A percentile compares a stretch with the other conserved stretches of the same genome.
phyloP scores from a whole-genome alignment of 92 coral and sea anemone genomes.

The Palythoa heliodiscus region DNA sequence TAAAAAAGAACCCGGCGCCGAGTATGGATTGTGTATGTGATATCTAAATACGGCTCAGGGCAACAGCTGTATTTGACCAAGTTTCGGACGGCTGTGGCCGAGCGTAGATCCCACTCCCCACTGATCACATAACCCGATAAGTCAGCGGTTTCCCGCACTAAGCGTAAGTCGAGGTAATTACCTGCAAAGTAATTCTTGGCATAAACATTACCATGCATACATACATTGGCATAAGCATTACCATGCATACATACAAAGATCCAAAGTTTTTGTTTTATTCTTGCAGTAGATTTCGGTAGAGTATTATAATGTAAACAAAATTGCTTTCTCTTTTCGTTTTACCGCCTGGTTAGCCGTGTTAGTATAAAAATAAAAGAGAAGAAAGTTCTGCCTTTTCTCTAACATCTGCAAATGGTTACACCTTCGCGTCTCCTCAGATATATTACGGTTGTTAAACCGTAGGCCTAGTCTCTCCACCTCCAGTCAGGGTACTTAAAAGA shows the following conservation, averaged over 20 bases:
- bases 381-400: too few species aligned
- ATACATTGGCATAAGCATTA: not conserved
- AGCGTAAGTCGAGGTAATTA: constrained; percentile 66
- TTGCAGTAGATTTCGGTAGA: too few species aligned
- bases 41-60: constrained; percentile 82
- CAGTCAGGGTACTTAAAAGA: too few species aligned
- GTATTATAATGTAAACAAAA: too few species aligned
- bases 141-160: constrained; percentile 75
- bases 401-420: too few species aligned
- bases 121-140: constrained; percentile 76
- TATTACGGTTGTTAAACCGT: too few species aligned
- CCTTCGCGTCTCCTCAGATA: too few species aligned
- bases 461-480: too few species aligned
- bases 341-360: too few species aligned
- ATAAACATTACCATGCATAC: not conserved
- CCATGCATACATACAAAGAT: not conserved
- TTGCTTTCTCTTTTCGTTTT: too few species aligned
- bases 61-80: constrained; percentile 92
- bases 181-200: not conserved
- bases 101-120: constrained; percentile 91
- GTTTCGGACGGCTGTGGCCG: constrained; percentile 77
- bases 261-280: too few species aligned
- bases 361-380: too few species aligned
- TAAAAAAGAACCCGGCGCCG: constrained; percentile 81
- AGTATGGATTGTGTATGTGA: constrained; percentile 76